phyloP scores from a whole-genome alignment of 2,888 invertebrate genomes.

The Scaptomyza parva region DNA sequence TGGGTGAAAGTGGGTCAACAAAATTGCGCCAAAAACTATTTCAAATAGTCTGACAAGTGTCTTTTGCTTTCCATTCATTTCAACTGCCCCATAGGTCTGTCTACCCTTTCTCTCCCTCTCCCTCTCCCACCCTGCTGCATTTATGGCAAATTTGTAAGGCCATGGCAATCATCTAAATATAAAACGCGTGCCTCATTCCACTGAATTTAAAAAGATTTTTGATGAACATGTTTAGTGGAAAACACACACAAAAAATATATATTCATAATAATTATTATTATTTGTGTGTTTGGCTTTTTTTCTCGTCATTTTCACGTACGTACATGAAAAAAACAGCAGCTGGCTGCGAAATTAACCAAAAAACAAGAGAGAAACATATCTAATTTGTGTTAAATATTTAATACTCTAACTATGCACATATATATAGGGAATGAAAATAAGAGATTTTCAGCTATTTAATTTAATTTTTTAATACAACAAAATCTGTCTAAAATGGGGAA shows the following conservation, averaged over 20 bases:
- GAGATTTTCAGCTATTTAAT: too few species aligned
- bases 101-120: not conserved
- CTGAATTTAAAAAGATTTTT: slow-evolving; percentile 60
- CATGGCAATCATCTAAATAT: slow-evolving; percentile 74
- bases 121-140: slow-evolving; percentile 1
- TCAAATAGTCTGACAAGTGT: slow-evolving; percentile 42
- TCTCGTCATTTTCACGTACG: slow-evolving; percentile 30
- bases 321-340: slow-evolving; percentile 16
- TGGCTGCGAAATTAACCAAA: slow-evolving; percentile 9
- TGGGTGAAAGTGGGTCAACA: slow-evolving; percentile 75
- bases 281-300: slow-evolving; percentile 14
- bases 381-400: not conserved
- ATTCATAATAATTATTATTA: slow-evolving; percentile 49
- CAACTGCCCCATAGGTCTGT: slow-evolving; percentile 9
- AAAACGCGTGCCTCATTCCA: slow-evolving; percentile 76
- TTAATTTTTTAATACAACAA: too few species aligned
- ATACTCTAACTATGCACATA: slow-evolving; percentile 19
- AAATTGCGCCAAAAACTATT: slow-evolving; percentile 40
- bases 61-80: slow-evolving; percentile 14
- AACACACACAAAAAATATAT: slow-evolving; percentile 25
- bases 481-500: too few species aligned
- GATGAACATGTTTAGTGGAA: slow-evolving; percentile 63
- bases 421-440: too few species aligned
- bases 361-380: not conserved
- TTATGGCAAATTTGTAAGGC: slow-evolving; percentile 48